Evolutionary conservation across 2,113 vertebrate species (phyloP), one percentile per base, ranked within the genome.

Genomic region (Polyodon spathula): DNA sequence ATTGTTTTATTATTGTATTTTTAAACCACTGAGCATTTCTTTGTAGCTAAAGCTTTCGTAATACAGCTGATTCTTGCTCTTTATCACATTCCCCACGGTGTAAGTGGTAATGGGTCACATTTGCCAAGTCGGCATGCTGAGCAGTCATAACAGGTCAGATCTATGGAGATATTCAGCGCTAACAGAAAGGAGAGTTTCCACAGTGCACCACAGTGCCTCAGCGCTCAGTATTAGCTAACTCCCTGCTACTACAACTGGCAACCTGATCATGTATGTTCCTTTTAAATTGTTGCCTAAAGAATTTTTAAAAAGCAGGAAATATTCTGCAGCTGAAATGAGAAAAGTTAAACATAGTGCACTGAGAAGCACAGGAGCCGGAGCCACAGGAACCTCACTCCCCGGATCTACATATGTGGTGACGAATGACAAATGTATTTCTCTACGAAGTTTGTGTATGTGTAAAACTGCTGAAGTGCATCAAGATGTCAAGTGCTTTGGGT

Each of bases 401-500:
- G 88, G 87, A 90, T 92, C 93, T 91, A 89, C 93, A 94, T 94
- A 91, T 93, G 94, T 93, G 90, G 93, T 97, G 94, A 97, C 78
- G 90, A 98, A 97, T 94, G 94, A 96, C 92, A 95, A 91, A 97
- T 99, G 98, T 98, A 98, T 99, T 98, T 98, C 97, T 93, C 94
- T 97, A 92, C 93, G 89, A 92, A 95, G 92, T 88, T 93, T 95
- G 94, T 98, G 86, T 99, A 94, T 98, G 91, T 97, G 95, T 97
- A 98, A 97, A 99, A 95, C 95, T 97, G 95, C 93, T 95, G 94
- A 99, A 95, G 96, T 97, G 95, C 94, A 97, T 96, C 94, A 97
- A 93, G 94, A 97, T 97, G 95, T 98, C 94, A 98, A 98, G 96
- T 97, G 90, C 92, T 96, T 92, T 92, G 82, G 86, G 86, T 91